Evolutionary conservation across 2,797 vertebrate genomes (phyloP), one percentile per base, ranked within the genome.

Genomic region (Oreochromis mossambicus): DNA sequence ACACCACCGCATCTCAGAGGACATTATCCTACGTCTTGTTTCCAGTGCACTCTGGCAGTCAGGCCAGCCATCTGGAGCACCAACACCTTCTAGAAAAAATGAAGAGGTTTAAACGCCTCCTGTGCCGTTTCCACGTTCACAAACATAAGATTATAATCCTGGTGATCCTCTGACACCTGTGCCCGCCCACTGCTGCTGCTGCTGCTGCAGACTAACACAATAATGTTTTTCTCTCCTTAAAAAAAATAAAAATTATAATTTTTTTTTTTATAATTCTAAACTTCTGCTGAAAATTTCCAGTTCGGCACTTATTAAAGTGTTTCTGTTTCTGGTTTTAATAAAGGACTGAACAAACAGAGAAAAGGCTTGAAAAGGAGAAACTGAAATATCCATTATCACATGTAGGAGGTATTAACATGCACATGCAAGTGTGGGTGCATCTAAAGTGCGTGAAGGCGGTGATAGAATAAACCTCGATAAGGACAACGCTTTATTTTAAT

Each of bases 401-500:
- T 94, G 95, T 94, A 91, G 95, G 94, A 93, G 94, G 92, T 85
- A 93, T 92, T 93, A 92, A 95, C 89, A 50, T 75, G 82, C 88
- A 88, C 81, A 91, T 86, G 80, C 12, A 84, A 87, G 91, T 89
- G 94, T 94, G 94, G 93, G 91, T 89, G 91, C 86, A 88, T 87
- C 19, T 89, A 90, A 92, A 95, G 90, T 86, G 85, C 87, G 83
- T 4, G 82, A 93, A 91, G 91, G 91, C 5, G 87, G 82, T 86
- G 85, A 92, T 43, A 82, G 87, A 92, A 92, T 86, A 91, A 90
- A 93, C 84, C 90, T 80, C 76, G 78, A 87, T 91, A 54, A 91
- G 77, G 43, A 78, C 75, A 84, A 83, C 41, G 80, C 73, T 81
- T 84, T 46, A 52, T 78, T 50, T 91, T 17, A 66, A 83, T 90